Evolutionary conservation across 2,888 invertebrate genomes (phyloP).

Genomic region (Apoderus coryli): DNA sequence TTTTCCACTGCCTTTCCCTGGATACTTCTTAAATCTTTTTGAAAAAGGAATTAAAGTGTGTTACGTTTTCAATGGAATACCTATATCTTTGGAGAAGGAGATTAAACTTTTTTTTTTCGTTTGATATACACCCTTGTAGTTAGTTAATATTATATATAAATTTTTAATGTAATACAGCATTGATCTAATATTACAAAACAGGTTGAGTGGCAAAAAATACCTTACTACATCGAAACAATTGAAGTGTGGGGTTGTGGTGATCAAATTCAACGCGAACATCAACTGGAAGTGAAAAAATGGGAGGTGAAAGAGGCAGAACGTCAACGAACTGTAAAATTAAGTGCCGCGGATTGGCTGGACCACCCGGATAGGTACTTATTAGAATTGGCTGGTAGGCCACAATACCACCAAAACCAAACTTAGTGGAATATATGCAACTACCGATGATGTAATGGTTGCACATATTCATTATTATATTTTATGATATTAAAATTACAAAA

Average conservation of each 20-base stretch:
- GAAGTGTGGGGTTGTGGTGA: slow-evolving; percentile 84
- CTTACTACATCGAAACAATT: slow-evolving; percentile 45
- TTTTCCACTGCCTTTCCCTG: no score
- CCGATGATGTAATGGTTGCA: not conserved
- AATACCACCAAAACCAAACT: slow-evolving; percentile 49
- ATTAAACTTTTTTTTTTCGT: slow-evolving; percentile 11
- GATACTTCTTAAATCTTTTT: no score
- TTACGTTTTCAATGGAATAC: no score
- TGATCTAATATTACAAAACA: no score
- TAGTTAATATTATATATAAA: no score
- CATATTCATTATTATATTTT: no score
- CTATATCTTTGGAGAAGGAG: no score
- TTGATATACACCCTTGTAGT: no score
- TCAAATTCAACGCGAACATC: slow-evolving; percentile 59
- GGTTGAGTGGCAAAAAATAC: slow-evolving; percentile 51
- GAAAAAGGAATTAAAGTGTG: no score
- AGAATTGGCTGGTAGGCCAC: slow-evolving; percentile 71
- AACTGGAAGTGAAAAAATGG: slow-evolving; percentile 70
- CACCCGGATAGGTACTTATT: slow-evolving; percentile 83
- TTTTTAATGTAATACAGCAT: no score
- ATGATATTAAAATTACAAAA: no score
- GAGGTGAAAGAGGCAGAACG: slow-evolving; percentile 77
- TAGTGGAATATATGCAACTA: slow-evolving; percentile 9
- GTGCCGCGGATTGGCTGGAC: slow-evolving; percentile 85
- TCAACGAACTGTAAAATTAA: slow-evolving; percentile 71